phyloP scores from a whole-genome alignment of 2,797 vertebrate genomes.

The Kryptopterus vitreolus region DNA sequence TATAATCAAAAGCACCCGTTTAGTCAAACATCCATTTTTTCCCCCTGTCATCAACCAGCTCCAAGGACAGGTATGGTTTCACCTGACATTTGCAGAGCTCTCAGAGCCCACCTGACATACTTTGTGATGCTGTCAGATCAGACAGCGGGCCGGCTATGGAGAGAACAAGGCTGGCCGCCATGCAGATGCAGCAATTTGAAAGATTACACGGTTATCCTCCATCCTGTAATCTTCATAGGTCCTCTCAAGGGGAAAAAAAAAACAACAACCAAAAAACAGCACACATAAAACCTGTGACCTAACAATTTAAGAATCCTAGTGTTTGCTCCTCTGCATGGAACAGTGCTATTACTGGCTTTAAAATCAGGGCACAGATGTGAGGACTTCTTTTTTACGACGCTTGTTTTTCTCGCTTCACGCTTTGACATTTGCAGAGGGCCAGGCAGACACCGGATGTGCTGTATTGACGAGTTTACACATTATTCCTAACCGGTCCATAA shows the following conservation, averaged over 20 bases:
- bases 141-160: constrained; percentile 47
- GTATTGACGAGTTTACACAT: constrained; percentile 45
- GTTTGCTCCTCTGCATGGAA: constrained; percentile 58
- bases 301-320: constrained; percentile 68
- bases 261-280: too few relatives aligned
- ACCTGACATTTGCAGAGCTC: constrained; percentile 45
- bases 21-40: constrained; percentile 30
- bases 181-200: constrained; percentile 67
- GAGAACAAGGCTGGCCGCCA: constrained; percentile 56
- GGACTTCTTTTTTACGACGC: constrained; percentile 63
- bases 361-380: constrained; percentile 67
- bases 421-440: constrained; percentile 56
- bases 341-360: constrained; percentile 68
- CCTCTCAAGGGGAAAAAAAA: constrained; percentile 48
- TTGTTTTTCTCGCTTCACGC: constrained; percentile 59
- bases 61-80: constrained; percentile 46
- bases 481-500: constrained; percentile 53
- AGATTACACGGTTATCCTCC: constrained; percentile 67
- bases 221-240: constrained; percentile 68
- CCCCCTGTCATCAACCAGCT: constrained; percentile 29
- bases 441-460: constrained; percentile 35
- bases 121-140: constrained; percentile 55
- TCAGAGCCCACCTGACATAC: constrained; percentile 30
- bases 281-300: constrained; percentile 64
- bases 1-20: constrained; percentile 39